These are phyloP conservation scores for Boulengeromyrus knoepffleri DNA, from an alignment of 2,113 vertebrate species.

Conservation along the genomic window DNA sequence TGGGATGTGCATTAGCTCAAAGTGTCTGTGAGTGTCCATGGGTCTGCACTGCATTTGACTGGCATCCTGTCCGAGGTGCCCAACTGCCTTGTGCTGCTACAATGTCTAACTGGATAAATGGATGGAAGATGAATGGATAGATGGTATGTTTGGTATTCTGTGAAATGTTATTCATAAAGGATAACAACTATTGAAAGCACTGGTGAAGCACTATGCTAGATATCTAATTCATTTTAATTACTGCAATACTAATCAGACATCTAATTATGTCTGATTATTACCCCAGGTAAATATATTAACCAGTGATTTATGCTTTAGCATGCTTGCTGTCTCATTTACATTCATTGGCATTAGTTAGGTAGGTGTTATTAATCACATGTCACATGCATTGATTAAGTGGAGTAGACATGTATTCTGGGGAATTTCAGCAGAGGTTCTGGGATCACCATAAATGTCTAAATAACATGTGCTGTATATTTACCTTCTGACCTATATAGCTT, in stretches of 20 bases:
- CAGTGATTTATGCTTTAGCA: not conserved
- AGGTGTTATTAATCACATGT: not conserved
- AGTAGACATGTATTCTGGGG: not conserved
- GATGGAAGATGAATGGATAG: not conserved
- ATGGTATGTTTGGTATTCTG: not conserved
- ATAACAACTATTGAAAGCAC: not conserved
- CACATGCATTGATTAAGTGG: not conserved
- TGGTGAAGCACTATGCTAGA: not conserved
- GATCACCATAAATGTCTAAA: not conserved
- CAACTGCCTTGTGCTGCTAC: not conserved
- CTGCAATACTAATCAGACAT: not conserved
- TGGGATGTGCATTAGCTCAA: not conserved
- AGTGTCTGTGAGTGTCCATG: not conserved
- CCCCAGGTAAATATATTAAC: not conserved
- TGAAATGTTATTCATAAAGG: not conserved
- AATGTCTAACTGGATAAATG: not conserved
- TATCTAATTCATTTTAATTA: not conserved
- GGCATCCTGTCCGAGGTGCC: not conserved
- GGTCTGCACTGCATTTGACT: not conserved
- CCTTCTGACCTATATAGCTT: not conserved
- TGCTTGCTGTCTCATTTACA: not conserved
- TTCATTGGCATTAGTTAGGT: not conserved
- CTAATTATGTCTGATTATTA: conserved; percentile 4
- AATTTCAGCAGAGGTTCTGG: not conserved
- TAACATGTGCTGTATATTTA: not conserved